A percentile compares a stretch with the other conserved stretches of the same genome.
Evolutionary conservation across 53 echinoderm and acorn worm species (phyloP).

Genomic region (Zoroaster sp.): DNA sequence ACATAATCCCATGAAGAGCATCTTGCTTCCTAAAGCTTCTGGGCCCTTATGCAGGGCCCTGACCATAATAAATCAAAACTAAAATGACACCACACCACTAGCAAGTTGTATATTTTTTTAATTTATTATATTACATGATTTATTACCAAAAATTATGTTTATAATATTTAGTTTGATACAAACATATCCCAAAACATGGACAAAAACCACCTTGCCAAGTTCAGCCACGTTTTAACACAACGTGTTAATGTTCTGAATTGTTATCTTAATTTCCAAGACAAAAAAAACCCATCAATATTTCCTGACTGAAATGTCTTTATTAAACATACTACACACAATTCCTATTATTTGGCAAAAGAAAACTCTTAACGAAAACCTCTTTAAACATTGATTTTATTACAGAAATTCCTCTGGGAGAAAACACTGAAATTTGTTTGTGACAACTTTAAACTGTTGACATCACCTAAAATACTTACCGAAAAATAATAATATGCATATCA

Average conservation of each 20-base stretch:
- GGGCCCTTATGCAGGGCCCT: too few species aligned
- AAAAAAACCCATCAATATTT: background rate
- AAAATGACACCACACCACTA: background rate
- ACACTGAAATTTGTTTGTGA: background rate
- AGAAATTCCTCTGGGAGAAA: background rate
- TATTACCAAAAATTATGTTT: slow-evolving; percentile 25
- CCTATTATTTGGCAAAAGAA: background rate
- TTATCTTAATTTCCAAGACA: background rate
- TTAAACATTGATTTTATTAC: background rate
- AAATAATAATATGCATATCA: background rate
- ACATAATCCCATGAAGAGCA: too few species aligned
- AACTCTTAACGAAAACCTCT: background rate
- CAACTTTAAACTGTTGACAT: background rate
- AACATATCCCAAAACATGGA: background rate
- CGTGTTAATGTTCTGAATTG: background rate
- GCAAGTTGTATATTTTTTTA: background rate
- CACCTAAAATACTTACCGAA: background rate
- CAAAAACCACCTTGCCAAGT: background rate
- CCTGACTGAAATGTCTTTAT: background rate
- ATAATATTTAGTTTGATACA: slow-evolving; percentile 33
- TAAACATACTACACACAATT: background rate
- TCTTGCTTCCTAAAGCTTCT: too few species aligned
- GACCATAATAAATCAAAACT: too few species aligned
- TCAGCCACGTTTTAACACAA: background rate
- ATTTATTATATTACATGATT: slow-evolving; percentile 46